Conservation (phyloP, 2,113 vertebrate species). For the Buteo buteo region DNA sequence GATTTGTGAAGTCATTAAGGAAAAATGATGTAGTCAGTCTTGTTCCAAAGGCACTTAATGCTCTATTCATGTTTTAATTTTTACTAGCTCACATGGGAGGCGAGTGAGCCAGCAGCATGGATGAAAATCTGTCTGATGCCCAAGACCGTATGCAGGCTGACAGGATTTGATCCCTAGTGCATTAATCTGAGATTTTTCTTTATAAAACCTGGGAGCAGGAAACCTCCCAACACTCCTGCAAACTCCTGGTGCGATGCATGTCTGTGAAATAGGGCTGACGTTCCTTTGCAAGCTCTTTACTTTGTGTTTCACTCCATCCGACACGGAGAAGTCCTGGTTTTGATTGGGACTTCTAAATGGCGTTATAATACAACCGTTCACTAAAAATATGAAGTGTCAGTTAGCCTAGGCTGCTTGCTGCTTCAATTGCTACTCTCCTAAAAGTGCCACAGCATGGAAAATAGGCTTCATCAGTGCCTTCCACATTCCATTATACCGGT, state of each 20-base stretch:
- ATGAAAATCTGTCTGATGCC: neutral
- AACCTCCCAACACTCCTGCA: neutral
- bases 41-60: neutral
- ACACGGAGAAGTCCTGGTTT: neutral
- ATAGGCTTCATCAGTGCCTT: neutral
- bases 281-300: neutral
- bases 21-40: neutral
- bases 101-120: neutral
- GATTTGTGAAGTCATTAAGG: neutral
- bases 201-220: neutral
- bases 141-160: neutral
- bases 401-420: constrained; percentile 3
- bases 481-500: neutral
- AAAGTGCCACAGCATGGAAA: constrained; percentile 6
- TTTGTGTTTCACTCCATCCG: neutral
- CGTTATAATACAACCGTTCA: neutral
- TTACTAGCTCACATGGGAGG: neutral
- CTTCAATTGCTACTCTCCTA: neutral
- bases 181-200: neutral
- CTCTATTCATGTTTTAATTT: constrained; percentile 19
- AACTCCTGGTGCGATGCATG: neutral
- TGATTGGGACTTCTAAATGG: neutral
- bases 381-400: neutral
- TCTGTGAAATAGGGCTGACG: neutral
- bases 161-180: neutral